Percentiles rank a stretch among this genome's conserved stretches.
Conservation (phyloP, 2,113 vertebrate species). For the Strigops habroptila region DNA sequence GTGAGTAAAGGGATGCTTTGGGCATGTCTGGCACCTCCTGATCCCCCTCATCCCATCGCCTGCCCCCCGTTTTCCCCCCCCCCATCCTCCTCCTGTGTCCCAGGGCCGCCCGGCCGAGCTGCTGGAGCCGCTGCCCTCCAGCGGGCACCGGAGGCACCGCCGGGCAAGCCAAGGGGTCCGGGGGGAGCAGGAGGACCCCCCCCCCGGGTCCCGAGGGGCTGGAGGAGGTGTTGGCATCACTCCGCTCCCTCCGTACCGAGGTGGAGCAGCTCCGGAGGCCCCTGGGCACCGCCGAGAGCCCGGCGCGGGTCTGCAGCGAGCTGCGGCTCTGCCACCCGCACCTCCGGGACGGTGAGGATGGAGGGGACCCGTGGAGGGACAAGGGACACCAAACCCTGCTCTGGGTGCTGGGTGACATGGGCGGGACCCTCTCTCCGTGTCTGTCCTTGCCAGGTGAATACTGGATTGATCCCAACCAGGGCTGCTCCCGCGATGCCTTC, state of each 20-base stretch:
- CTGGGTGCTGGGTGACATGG: rapidly evolving
- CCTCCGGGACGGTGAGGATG: slow-evolving; percentile 79
- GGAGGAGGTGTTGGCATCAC: slow-evolving; percentile 87
- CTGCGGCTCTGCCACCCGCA: slow-evolving; percentile 83
- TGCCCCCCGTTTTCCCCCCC: too few species aligned
- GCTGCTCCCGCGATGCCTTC: slow-evolving; percentile 84
- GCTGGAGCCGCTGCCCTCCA: slow-evolving; percentile 70
- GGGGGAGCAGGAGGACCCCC: slow-evolving; percentile 41
- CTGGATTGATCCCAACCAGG: slow-evolving; percentile 97
- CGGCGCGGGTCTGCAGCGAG: slow-evolving; percentile 86
- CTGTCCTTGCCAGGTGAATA: slow-evolving; percentile 81
- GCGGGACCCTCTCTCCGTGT: background rate
- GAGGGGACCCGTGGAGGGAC: too few species aligned
- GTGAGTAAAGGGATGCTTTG: slow-evolving; percentile 68
- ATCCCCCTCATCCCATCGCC: too few species aligned
- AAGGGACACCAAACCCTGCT: background rate
- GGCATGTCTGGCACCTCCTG: too few species aligned
- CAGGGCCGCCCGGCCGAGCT: slow-evolving; percentile 79
- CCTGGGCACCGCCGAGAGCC: slow-evolving; percentile 83
- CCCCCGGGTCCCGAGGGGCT: slow-evolving; percentile 73
- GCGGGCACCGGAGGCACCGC: slow-evolving; percentile 66
- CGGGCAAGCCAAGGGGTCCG: background rate
- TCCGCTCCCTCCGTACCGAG: slow-evolving; percentile 85
- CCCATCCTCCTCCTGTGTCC: background rate
- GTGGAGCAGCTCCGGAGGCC: slow-evolving; percentile 84